phyloP scores from a whole-genome alignment of 2,113 vertebrate genomes.

The Struthidea cinerea region DNA sequence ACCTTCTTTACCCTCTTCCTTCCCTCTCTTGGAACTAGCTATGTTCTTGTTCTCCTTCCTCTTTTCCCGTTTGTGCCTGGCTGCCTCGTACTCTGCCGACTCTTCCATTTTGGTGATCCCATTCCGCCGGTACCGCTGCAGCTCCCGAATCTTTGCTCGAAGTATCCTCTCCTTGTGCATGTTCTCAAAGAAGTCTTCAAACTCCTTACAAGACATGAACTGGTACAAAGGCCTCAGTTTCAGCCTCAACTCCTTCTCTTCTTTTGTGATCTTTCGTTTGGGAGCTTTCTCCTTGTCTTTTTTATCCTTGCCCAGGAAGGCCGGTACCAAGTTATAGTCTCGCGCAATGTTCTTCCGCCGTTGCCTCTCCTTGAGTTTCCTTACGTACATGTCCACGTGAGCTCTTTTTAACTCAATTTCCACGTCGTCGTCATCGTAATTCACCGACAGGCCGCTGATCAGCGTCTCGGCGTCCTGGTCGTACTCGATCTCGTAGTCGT shows the following conservation, averaged over 20 bases:
- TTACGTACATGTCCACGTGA: constrained; percentile 97
- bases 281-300: constrained; percentile 86
- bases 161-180: constrained; percentile 92
- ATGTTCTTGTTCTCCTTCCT: constrained; percentile 90
- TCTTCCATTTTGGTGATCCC: constrained; percentile 94
- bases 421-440: constrained; percentile 95
- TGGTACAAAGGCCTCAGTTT: constrained; percentile 89
- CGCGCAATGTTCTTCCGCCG: constrained; percentile 93
- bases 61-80: constrained; percentile 92
- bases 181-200: constrained; percentile 95
- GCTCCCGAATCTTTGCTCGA: constrained; percentile 90
- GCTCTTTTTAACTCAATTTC: constrained; percentile 95
- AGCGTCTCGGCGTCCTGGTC: constrained; percentile 95
- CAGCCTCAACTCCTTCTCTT: constrained; percentile 90
- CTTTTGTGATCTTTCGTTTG: constrained; percentile 90
- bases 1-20: constrained; percentile 87
- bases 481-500: constrained; percentile 97
- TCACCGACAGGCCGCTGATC: constrained; percentile 93
- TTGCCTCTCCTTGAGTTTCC: constrained; percentile 90
- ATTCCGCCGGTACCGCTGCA: constrained; percentile 92
- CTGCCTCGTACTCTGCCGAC: constrained; percentile 90
- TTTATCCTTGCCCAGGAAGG: constrained; percentile 89
- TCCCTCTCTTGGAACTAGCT: constrained; percentile 79
- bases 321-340: constrained; percentile 90
- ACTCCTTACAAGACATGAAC: constrained; percentile 94